A percentile compares a stretch with the other conserved stretches of the same genome.
These are phyloP conservation scores for Eciton burchellii DNA, from an alignment of 1,140 invertebrate species.

Conservation along the genomic window DNA sequence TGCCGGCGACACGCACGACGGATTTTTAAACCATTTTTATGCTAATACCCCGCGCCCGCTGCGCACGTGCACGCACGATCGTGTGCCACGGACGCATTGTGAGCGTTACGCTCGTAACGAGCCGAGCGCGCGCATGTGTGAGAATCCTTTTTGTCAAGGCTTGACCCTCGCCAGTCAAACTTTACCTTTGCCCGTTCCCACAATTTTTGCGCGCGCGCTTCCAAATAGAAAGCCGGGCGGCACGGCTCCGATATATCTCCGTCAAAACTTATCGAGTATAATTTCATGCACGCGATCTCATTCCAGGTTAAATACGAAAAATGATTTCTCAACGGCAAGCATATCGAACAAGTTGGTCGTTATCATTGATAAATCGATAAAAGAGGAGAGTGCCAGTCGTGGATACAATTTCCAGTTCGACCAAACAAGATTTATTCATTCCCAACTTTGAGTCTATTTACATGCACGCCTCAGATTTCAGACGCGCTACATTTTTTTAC, in stretches of 20 bases:
- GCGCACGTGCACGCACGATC: constrained; percentile 59
- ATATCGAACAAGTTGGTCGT: no score
- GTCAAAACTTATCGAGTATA: not conserved
- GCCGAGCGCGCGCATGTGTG: not conserved
- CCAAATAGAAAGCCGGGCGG: not conserved
- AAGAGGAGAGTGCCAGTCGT: no score
- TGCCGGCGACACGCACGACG: constrained; percentile 43
- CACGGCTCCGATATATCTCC: not conserved
- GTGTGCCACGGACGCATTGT: constrained; percentile 39
- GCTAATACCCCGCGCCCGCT: constrained; percentile 71
- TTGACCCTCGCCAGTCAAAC: not conserved
- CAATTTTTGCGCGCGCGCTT: not conserved
- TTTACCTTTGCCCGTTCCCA: not conserved
- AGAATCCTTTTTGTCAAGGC: constrained; percentile 11
- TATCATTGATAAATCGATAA: no score
- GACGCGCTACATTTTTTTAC: no score
- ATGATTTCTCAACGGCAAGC: no score
- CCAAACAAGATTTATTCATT: no score
- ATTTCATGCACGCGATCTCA: no score
- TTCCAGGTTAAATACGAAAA: no score
- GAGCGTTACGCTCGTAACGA: constrained; percentile 52
- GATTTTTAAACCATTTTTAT: constrained; percentile 81
- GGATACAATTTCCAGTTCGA: no score
- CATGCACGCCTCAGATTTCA: no score
- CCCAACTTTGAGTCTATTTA: no score